A percentile compares a stretch with the other conserved stretches of the same genome.
These are phyloP conservation scores for Ailuropoda melanoleuca DNA, from an alignment of 2,113 vertebrate genomes.

Conservation along the genomic window DNA sequence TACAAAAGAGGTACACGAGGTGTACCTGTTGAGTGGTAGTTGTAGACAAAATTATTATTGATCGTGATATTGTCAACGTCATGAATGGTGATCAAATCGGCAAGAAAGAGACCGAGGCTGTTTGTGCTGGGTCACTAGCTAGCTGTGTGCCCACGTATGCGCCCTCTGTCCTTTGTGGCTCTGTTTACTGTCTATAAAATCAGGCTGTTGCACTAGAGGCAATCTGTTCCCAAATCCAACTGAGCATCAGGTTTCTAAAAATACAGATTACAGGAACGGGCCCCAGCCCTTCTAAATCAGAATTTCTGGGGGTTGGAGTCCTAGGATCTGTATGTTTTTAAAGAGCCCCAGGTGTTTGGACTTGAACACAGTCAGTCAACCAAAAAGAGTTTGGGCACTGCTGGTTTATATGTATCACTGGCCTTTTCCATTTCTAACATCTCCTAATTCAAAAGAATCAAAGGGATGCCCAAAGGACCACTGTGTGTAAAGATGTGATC, in stretches of 20 bases:
- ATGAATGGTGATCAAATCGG: neutral
- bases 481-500: neutral
- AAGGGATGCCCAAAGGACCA: neutral
- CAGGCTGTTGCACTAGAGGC: neutral
- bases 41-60: neutral
- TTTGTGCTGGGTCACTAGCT: neutral
- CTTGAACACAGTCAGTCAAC: neutral
- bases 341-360: slow-evolving; percentile 5
- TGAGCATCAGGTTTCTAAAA: neutral
- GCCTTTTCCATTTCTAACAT: slow-evolving; percentile 1
- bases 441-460: slow-evolving; percentile 53
- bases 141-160: neutral
- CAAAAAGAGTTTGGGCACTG: neutral
- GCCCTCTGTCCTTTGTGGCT: neutral
- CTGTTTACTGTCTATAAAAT: neutral
- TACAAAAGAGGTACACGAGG: neutral
- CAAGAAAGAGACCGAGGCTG: neutral
- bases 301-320: neutral
- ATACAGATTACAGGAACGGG: neutral
- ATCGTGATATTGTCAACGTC: neutral
- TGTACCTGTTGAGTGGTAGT: neutral
- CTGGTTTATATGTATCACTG: neutral
- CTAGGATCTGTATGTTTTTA: neutral
- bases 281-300: neutral
- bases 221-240: neutral